Evolutionary conservation across 1,140 invertebrate genomes (phyloP).

Genomic region (Protaetia brevitarsis): DNA sequence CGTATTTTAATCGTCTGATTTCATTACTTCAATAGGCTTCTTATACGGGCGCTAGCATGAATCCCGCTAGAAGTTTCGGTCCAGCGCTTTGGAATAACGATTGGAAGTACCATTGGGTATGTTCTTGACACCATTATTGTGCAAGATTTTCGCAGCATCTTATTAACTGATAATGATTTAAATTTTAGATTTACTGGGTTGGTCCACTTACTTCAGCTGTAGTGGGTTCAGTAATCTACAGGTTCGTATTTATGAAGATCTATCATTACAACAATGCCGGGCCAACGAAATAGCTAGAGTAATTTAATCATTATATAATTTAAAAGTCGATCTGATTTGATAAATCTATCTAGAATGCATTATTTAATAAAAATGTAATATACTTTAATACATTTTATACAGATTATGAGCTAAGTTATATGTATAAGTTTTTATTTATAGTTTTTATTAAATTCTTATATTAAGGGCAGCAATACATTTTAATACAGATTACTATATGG

Average conservation of each 20-base stretch:
- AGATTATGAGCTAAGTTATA: too few relatives aligned
- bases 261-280: not conserved
- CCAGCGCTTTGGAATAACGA: constrained; percentile 67
- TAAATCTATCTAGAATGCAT: too few relatives aligned
- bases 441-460: too few relatives aligned
- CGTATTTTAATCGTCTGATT: not conserved
- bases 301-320: not conserved
- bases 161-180: constrained; percentile 23
- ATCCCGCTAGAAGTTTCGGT: constrained; percentile 73
- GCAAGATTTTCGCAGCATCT: not conserved
- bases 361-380: too few relatives aligned
- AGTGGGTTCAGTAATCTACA: constrained; percentile 59
- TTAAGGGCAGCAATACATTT: too few relatives aligned
- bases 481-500: too few relatives aligned
- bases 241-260: constrained; percentile 37
- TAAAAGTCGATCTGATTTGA: too few relatives aligned
- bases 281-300: not conserved
- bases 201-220: constrained; percentile 59
- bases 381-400: too few relatives aligned
- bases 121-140: not conserved
- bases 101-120: constrained; percentile 72
- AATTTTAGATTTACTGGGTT: constrained; percentile 68
- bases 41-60: constrained; percentile 75
- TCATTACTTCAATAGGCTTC: constrained; percentile 51
- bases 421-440: too few relatives aligned